phyloP scores from a whole-genome alignment of 2,113 vertebrate species.

The Ovibos moschatus region DNA sequence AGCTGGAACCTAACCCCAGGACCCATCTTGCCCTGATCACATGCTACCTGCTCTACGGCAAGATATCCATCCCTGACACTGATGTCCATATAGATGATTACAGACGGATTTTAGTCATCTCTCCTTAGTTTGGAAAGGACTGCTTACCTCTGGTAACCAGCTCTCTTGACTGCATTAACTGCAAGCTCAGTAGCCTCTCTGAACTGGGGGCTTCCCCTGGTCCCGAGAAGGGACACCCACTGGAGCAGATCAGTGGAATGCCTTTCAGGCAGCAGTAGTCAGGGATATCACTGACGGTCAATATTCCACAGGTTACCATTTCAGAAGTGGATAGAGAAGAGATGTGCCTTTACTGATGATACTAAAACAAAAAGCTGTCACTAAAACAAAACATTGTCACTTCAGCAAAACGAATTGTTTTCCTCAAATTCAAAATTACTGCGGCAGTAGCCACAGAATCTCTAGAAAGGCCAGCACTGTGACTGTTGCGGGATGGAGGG shows the following conservation, averaged over 20 bases:
- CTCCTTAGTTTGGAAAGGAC: background rate
- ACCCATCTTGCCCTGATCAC: background rate
- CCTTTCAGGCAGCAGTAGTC: background rate
- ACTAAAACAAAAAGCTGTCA: background rate
- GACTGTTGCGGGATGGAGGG: background rate
- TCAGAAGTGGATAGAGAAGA: background rate
- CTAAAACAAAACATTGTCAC: background rate
- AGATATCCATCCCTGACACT: background rate
- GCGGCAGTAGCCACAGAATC: background rate
- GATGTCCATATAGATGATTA: accelerated
- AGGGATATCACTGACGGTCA: background rate
- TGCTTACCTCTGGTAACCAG: background rate
- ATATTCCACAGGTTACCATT: background rate
- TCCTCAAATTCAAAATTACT: background rate
- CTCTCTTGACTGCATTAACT: background rate
- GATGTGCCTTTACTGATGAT: background rate
- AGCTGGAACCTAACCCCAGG: background rate
- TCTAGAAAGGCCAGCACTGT: background rate
- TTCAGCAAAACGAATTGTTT: background rate
- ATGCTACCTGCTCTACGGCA: background rate
- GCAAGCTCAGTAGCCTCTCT: background rate
- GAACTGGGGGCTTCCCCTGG: background rate
- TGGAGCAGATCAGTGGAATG: background rate
- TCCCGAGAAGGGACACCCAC: background rate
- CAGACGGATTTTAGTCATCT: background rate